phyloP scores from a whole-genome alignment of 92 coral and sea anemone species.

The Zoanthus solanderi region DNA sequence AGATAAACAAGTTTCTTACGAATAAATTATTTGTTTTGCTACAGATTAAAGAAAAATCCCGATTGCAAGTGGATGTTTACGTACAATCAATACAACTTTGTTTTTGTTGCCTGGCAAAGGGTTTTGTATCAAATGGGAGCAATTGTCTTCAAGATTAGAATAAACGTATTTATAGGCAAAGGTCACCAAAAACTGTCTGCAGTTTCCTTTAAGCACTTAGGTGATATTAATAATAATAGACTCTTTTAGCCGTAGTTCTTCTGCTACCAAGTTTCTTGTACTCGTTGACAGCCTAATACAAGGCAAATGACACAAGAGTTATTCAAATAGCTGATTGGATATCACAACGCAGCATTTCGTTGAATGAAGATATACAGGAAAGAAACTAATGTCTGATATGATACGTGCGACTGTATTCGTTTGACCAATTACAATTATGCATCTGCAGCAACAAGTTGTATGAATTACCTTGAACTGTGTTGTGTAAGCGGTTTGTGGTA shows the following conservation, averaged over 20 bases:
- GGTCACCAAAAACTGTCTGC: slow-evolving; percentile 28
- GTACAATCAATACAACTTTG: slow-evolving; percentile 8
- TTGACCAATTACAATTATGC: neutral
- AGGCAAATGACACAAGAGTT: slow-evolving; percentile 32
- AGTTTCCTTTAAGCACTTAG: neutral
- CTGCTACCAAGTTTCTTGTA: neutral
- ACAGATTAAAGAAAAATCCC: neutral
- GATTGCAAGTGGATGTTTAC: slow-evolving; percentile 24
- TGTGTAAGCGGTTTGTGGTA: no score
- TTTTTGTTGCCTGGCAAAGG: slow-evolving; percentile 2
- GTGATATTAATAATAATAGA: neutral
- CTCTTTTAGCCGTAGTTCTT: neutral
- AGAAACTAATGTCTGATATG: neutral
- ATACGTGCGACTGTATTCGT: neutral
- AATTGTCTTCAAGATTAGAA: slow-evolving; percentile 23
- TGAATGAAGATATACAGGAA: slow-evolving; percentile 2
- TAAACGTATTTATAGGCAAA: neutral
- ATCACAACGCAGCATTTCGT: neutral
- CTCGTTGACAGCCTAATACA: slow-evolving; percentile 32
- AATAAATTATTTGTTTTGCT: neutral
- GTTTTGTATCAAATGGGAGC: slow-evolving; percentile 9
- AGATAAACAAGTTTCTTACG: neutral
- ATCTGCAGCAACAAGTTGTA: neutral
- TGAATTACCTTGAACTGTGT: no score
- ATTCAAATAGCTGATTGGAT: neutral